Base-by-base conservation (phyloP, 2,888 invertebrate genomes). In the Ametastegia equiseti region DNA sequence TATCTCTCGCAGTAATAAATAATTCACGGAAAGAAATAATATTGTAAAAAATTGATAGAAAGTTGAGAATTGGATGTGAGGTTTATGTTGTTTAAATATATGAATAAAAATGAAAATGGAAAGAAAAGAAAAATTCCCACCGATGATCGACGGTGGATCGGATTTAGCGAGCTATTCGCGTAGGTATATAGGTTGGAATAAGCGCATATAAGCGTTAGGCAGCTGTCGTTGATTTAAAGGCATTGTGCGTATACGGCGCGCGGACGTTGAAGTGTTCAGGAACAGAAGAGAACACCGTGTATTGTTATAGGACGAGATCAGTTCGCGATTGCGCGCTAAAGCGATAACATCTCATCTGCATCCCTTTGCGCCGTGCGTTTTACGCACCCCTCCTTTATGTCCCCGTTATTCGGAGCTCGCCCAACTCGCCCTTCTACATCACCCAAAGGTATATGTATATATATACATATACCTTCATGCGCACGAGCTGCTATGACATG, bases 261-360 rank as follows among this genome's bases (percentile, higher is more conserved):
- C 7, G 63, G 15, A 90, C 89, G 91, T 90, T 90, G 87, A 91
- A 91, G 91, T 89, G 90, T 90, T 89, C 87, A 88, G 86, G 89
- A 90, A 90, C 89, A 88, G 87, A 87, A 85, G 88, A 89, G 90
- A 90, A 89, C 88, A 88, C 88, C 89, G 88, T 87, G 90, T 89
- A 91, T 91, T 91, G 90, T 91, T 88, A 89, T 86, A 86, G 82
- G 84, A 60, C 11, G 88, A 91, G 91, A 91, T 91, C 90, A 60
- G 86, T 86, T 75, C 75, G 87, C 88, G 91, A 91, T 91, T 90
- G 90, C 89, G 78, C 39, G n/a, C 42, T 13, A 85, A 87, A 85
- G 82, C 86, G 91, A 91, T 91, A 91, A 86, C 83, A 91, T 91
- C 91, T 90, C 91, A 91, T 91, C 91, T 91, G 90, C 91, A 91